Evolutionary conservation across 2,888 invertebrate species (phyloP).

Genomic region (Leptopilina myrica): DNA sequence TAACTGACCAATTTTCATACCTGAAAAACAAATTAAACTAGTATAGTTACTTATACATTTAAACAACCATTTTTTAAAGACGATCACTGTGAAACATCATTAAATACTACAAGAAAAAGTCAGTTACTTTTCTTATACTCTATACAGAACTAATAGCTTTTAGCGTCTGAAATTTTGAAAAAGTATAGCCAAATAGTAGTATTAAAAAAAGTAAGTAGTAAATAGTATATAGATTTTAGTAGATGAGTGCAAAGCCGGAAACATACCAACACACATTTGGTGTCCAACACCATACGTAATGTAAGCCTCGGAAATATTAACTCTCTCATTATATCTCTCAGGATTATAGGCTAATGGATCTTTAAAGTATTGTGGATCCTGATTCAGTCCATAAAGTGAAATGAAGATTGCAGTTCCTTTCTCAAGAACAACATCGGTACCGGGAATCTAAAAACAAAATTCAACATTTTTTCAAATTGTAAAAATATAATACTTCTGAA

Average conservation of each 20-base stretch:
- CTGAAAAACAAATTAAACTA: conserved; percentile 38
- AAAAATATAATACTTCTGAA: no score
- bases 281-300: conserved; percentile 69
- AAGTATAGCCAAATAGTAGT: no score
- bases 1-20: conserved; percentile 63
- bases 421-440: conserved; percentile 60
- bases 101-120: no score
- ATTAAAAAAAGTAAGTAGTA: no score
- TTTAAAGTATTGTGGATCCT: conserved; percentile 65
- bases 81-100: no score
- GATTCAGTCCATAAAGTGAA: conserved; percentile 68
- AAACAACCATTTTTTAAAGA: no score
- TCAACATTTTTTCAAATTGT: not conserved
- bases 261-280: conserved; percentile 67
- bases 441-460: conserved; percentile 65
- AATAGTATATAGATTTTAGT: no score
- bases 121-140: no score
- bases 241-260: no score
- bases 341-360: conserved; percentile 64
- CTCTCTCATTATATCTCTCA: conserved; percentile 64
- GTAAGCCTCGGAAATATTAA: conserved; percentile 64
- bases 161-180: no score
- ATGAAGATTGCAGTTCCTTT: conserved; percentile 62
- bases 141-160: no score
- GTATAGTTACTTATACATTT: no score